Base-by-base conservation (phyloP, 2,113 vertebrate species). In the Empidonax alnorum region DNA sequence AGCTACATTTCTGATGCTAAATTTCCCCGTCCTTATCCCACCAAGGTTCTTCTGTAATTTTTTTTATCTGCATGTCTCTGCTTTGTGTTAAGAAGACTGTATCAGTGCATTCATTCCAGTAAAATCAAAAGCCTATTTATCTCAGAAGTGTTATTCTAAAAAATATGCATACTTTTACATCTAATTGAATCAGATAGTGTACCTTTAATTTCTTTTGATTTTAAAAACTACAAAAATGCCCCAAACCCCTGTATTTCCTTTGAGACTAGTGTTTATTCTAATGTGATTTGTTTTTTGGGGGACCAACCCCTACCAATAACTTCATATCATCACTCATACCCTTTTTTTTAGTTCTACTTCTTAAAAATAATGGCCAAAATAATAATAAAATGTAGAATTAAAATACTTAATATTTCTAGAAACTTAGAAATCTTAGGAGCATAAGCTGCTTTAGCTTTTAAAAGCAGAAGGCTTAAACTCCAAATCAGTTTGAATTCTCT, bases 401-500 rank as follows among this genome's bases (percentile, higher is more conserved):
- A 94, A 92, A 94, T 94, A 91, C 41, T n/a, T 89, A 44, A 53
- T 76, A 82, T 21, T 93, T 96, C 49, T 63, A 69, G 73, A 94
- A 97, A 94, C 63, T 73, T 76, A 30, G 22, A 87, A 91, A 94
- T 94, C 72, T 79, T 87, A 92, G 52, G 18, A 90, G 30, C 42
- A 55, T 96, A 97, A 97, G 88, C 95, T 88, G 50, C 90, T 97
- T 97, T 91, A 94, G 92, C 75, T 56, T 84, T 96, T 97, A 93
- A 93, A 96, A 96, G 89, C 73, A 97, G 79, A 24, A 94, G 53
- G 86, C 90, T 97, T 96, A 96, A 95, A 96, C 50, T 96, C 66
- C 41, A 96, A 93, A 97, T 96, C 96, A 96, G 94, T 97, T 95
- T 92, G 94, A 95, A 82, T 97, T 96, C 94, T 97, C 90, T 83